Base-by-base conservation (phyloP, 2,113 vertebrate genomes). In the Dermatemys mawii region DNA sequence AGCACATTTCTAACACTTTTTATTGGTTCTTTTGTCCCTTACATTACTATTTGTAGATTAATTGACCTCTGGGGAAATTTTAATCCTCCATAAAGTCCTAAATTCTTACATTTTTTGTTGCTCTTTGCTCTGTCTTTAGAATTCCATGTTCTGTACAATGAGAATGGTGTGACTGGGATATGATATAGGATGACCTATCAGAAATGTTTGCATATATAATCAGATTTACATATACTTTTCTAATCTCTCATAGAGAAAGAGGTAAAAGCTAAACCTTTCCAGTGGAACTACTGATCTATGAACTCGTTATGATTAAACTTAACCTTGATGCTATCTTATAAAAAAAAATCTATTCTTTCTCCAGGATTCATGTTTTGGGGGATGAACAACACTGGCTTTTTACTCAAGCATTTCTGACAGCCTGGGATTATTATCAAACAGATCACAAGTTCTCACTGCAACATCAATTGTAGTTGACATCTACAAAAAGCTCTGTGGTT, bases 361-460 rank as follows among this genome's bases (percentile, higher is more conserved):
- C 83, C 73, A 84, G 50, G 44, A 54, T 89, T 96, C 63, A 67
- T 21, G 86, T 94, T 97, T 96, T 78, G 84, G 53, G 86, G 46
- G 11, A 83, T 83, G 82, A 94, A 51, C 49, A 17, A 3, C 21
- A 44, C 73, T 93, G 85, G 78, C 83, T 95, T 53, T 87, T 84
- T 49, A 88, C 70, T 9, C 84, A 91, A 80, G 53, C 14, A 67
- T 85, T 89, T 87, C 32, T 60, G 85, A 24, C 32, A 93, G 16
- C 70, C 38, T 91, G 67, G 38, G 87, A 86, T 90, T 95, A 83
- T 67, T 96, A 89, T 88, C 92, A 95, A 94, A 90, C 41, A 90
- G 55, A 91, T 35, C n/a, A 21, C 44, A 87, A 82, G 60, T 49
- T 89, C 84, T 75, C 16, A n/a, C 9, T n/a, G 16, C 90, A 75